Base-by-base conservation (phyloP, 2,888 invertebrate species). In the Rhamnusium bicolor region DNA sequence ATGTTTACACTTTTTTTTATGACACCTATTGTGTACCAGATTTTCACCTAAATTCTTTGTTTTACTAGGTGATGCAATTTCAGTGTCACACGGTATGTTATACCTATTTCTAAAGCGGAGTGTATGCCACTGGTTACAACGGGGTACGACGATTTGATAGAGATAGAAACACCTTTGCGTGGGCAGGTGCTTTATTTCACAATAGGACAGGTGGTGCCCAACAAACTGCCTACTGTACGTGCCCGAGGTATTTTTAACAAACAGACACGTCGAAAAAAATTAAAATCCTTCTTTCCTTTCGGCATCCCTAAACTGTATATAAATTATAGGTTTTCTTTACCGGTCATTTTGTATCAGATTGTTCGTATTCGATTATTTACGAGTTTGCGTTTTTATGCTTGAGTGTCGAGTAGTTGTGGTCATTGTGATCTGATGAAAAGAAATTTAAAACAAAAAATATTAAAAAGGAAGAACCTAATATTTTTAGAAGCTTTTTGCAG, bases 141-240 rank as follows among this genome's bases (percentile, higher is more conserved):
- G 49, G 56, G 32, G 58, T 58, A 18, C 29, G 58, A 18, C 58
- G 8, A 46, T 19, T 65, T 60, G 24, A 66, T 51, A 71, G 66
- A 65, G 51, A 66, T 71, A 71, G 71, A 71, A 63, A 27, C 69
- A 61, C 70, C 69, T 75, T 72, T 72, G 71, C 72, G 74, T 72
- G 72, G 72, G 74, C 74, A 75, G 74, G 74, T 75, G 74, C 61
- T 67, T 54, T 18, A 12, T 46, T 54, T 67, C 54, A 67, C 66
- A 71, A 66, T 71, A 51, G 71, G 71, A 65, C 71, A 71, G 71
- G 71, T 71, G 71, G 58, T 71, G 56, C 46, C 71, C 24, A 60
- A 71, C 71, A 54, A 63, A 66, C 71, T 58, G 71, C 65, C 71
- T 63, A 69, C 56, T 19, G 54, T 54, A 21, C 71, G 24, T 56